Conservation (phyloP, 2,888 invertebrate species). For the Protophormia terraenovae region DNA sequence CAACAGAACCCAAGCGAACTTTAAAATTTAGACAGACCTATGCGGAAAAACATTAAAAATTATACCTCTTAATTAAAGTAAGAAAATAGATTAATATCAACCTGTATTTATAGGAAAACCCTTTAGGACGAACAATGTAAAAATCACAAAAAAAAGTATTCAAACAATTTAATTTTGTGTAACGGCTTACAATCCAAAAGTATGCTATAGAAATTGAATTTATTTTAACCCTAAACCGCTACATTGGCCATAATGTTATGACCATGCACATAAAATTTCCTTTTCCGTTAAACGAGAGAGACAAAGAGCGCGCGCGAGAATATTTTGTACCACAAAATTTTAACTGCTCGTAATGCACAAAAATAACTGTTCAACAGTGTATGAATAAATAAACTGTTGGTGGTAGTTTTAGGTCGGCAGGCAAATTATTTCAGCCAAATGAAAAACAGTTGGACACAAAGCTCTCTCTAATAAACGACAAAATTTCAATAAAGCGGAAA, state of each 20-base stretch:
- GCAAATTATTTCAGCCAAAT: conserved; percentile 40
- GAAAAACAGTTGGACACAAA: conserved; percentile 62
- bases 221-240: neutral
- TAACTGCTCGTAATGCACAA: conserved; percentile 14
- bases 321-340: neutral
- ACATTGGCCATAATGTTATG: conserved; percentile 9
- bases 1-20: no score
- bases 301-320: neutral
- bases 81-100: no score
- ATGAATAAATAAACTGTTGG: conserved; percentile 15
- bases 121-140: no score
- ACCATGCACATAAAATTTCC: conserved; percentile 45
- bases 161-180: no score
- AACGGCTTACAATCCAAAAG: no score
- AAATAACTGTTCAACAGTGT: conserved; percentile 54
- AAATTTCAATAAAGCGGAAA: conserved; percentile 45
- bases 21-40: no score
- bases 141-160: no score
- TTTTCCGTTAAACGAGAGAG: conserved; percentile 46
- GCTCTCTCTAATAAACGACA: conserved; percentile 60
- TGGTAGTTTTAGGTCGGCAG: conserved; percentile 46
- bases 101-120: no score
- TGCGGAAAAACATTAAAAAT: no score
- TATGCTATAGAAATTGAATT: neutral
- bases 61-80: no score